Conservation (phyloP, 2,888 invertebrate genomes). For the Hesperia comma region DNA sequence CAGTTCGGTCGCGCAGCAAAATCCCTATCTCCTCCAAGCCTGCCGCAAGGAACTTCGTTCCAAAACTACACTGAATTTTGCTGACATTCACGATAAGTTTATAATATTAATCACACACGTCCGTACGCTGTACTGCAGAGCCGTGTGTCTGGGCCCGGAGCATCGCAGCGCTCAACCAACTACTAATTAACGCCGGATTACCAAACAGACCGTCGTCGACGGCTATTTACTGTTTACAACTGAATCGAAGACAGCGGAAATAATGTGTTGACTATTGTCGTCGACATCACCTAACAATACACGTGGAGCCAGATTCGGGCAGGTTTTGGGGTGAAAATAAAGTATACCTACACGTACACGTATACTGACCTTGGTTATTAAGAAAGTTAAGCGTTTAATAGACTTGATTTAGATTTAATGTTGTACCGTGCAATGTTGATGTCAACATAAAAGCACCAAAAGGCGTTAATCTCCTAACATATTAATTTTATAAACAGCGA, state of each 20-base stretch:
- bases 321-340: neutral
- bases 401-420: too few species aligned
- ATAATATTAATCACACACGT: neutral
- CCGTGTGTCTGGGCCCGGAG: conserved; percentile 52
- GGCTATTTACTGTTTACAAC: conserved; percentile 77
- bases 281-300: conserved; percentile 42
- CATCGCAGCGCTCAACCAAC: conserved; percentile 61
- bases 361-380: too few species aligned
- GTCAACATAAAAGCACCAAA: too few species aligned
- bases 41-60: too few species aligned
- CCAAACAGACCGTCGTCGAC: conserved; percentile 68
- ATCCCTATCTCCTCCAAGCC: too few species aligned
- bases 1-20: too few species aligned
- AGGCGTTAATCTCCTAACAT: too few species aligned
- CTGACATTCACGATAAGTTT: too few species aligned
- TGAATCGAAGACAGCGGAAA: conserved; percentile 75
- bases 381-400: too few species aligned
- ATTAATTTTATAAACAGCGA: too few species aligned
- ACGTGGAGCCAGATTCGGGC: conserved; percentile 5
- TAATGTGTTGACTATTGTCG: conserved; percentile 67
- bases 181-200: conserved; percentile 82
- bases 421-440: too few species aligned
- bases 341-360: neutral
- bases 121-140: conserved; percentile 33
- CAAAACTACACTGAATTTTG: too few species aligned